Evolutionary conservation across 2,797 vertebrate species (phyloP).

Genomic region (Cyprinella venusta): DNA sequence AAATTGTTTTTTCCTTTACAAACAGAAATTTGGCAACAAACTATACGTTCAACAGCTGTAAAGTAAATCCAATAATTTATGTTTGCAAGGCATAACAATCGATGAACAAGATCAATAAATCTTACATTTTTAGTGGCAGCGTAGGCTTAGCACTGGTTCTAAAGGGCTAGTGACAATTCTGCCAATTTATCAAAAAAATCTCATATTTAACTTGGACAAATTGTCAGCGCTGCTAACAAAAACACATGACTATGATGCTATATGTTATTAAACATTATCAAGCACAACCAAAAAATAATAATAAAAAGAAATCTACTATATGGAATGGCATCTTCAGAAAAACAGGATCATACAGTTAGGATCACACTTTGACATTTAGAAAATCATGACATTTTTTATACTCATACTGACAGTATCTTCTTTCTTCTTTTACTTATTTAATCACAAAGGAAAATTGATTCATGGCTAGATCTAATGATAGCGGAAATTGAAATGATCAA

Average conservation of each 20-base stretch:
- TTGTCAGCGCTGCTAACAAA: neutral
- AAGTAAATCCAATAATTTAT: neutral
- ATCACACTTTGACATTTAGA: neutral
- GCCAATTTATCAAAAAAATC: neutral
- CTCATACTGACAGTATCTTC: neutral
- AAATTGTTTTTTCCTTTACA: neutral
- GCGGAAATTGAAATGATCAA: constrained; percentile 30
- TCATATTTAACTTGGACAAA: no score
- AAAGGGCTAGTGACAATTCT: neutral
- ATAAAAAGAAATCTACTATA: neutral
- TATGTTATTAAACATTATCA: neutral
- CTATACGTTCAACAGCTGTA: neutral
- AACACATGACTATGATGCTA: neutral
- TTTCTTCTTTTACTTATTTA: neutral
- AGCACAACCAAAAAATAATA: neutral
- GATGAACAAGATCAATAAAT: neutral
- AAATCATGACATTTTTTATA: neutral
- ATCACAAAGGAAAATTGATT: constrained; percentile 27
- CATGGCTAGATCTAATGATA: constrained; percentile 3
- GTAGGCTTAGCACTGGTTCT: neutral
- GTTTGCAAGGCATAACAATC: constrained; percentile 3
- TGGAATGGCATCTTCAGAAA: neutral
- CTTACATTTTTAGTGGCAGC: neutral
- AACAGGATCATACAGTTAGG: neutral
- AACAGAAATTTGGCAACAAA: neutral